Evolutionary conservation across 2,888 invertebrate genomes (phyloP).

Genomic region (Platynereis dumerilii): DNA sequence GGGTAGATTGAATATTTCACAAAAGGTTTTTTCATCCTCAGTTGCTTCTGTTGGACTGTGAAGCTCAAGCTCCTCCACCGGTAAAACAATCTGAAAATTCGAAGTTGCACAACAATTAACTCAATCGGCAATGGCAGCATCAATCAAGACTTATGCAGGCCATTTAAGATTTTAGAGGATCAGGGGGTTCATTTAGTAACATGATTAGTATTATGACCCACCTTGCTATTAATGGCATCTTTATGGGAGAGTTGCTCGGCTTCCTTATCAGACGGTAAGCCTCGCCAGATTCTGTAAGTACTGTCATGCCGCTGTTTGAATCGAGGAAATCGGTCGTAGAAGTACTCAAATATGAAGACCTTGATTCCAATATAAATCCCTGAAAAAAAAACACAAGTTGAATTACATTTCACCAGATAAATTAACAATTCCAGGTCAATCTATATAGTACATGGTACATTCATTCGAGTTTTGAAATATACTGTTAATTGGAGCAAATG

Average conservation of each 20-base stretch:
- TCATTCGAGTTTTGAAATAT: no score
- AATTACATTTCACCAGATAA: no score
- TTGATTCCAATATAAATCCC: constrained; percentile 62
- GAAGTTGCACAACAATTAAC: no score
- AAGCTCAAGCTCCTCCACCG: background rate
- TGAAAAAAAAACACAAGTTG: constrained; percentile 29
- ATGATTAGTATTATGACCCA: no score
- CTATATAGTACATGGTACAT: background rate
- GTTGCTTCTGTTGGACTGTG: background rate
- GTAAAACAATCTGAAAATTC: constrained; percentile 13
- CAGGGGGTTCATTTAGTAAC: no score
- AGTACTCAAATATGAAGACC: constrained; percentile 65
- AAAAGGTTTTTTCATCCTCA: constrained; percentile 16
- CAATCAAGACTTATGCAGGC: no score
- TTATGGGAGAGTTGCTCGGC: constrained; percentile 47
- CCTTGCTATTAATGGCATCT: constrained; percentile 52
- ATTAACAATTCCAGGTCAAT: constrained; percentile 2
- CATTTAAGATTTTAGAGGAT: no score
- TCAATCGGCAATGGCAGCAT: no score
- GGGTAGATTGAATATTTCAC: constrained; percentile 19
- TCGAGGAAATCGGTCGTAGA: constrained; percentile 65
- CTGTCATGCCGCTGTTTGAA: constrained; percentile 63
- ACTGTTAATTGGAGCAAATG: no score
- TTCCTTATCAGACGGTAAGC: constrained; percentile 61
- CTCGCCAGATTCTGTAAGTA: constrained; percentile 55